phyloP scores from a whole-genome alignment of 1,140 invertebrate species.

The Cepaea nemoralis region DNA sequence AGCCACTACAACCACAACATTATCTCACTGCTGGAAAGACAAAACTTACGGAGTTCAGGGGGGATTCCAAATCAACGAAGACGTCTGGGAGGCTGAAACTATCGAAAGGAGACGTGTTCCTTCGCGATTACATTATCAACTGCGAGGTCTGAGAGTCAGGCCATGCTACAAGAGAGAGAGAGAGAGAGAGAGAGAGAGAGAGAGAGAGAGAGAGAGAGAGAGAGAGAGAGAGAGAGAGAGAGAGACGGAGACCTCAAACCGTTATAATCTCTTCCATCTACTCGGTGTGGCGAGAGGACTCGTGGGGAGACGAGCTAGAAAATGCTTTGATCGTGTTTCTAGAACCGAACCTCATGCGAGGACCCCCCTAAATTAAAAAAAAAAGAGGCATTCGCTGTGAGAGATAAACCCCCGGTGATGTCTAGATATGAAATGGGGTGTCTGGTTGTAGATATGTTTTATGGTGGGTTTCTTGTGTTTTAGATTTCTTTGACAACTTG shows the following conservation, averaged over 20 bases:
- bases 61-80: neutral
- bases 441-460: constrained; percentile 33
- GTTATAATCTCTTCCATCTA: neutral
- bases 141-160: neutral
- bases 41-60: neutral
- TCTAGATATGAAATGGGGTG: neutral
- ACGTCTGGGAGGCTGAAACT: neutral
- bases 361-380: constrained; percentile 17
- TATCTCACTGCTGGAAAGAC: neutral
- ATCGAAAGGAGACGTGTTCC: neutral
- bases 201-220: constrained; percentile 3
- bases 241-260: neutral
- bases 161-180: neutral
- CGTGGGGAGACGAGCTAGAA: neutral
- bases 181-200: neutral
- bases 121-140: neutral
- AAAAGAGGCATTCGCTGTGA: neutral
- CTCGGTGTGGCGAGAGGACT: neutral
- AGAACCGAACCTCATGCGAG: neutral
- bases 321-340: constrained; percentile 10
- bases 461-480: constrained; percentile 22
- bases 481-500: neutral
- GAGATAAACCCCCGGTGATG: neutral
- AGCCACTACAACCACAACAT: neutral
- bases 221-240: constrained; percentile 14